Conservation (phyloP, 2,888 invertebrate species). For the Baccha elongata region DNA sequence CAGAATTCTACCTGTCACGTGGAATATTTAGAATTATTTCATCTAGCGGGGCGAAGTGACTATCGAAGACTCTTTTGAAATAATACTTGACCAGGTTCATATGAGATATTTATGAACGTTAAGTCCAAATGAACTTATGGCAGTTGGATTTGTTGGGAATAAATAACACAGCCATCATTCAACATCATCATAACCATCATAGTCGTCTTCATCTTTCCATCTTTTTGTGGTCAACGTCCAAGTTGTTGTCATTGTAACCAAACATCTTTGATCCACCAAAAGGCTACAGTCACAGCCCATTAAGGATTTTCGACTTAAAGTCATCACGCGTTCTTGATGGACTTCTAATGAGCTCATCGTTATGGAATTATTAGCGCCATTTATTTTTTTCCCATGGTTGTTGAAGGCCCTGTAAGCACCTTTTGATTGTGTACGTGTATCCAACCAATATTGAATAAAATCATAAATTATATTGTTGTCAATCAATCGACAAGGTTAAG, state of each 20-base stretch:
- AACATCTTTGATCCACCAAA: neutral
- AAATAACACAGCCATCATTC: slow-evolving; percentile 72
- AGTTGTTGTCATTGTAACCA: slow-evolving; percentile 26
- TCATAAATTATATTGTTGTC: slow-evolving; percentile 73
- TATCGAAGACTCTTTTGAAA: neutral
- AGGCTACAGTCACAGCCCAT: slow-evolving; percentile 62
- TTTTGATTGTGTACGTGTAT: slow-evolving; percentile 19
- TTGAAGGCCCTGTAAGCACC: slow-evolving; percentile 6
- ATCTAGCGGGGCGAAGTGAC: slow-evolving; percentile 3
- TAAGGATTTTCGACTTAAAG: slow-evolving; percentile 70
- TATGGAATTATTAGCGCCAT: slow-evolving; percentile 76
- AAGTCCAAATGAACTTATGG: slow-evolving; percentile 65
- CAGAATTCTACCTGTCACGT: slow-evolving; percentile 52
- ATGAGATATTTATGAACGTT: slow-evolving; percentile 60
- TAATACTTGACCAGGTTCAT: slow-evolving; percentile 26
- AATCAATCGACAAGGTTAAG: slow-evolving; percentile 64
- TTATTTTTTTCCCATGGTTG: slow-evolving; percentile 67
- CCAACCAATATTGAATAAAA: slow-evolving; percentile 71
- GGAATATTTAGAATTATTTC: slow-evolving; percentile 54
- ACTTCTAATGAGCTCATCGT: slow-evolving; percentile 75
- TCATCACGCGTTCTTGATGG: slow-evolving; percentile 75
- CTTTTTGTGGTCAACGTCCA: slow-evolving; percentile 4
- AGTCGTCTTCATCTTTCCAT: slow-evolving; percentile 28
- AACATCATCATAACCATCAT: slow-evolving; percentile 68
- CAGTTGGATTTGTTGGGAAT: slow-evolving; percentile 18